Percentiles rank a stretch among this genome's conserved stretches.
Evolutionary conservation across 2,113 vertebrate species (phyloP).

Genomic region (Zosterops borbonicus): DNA sequence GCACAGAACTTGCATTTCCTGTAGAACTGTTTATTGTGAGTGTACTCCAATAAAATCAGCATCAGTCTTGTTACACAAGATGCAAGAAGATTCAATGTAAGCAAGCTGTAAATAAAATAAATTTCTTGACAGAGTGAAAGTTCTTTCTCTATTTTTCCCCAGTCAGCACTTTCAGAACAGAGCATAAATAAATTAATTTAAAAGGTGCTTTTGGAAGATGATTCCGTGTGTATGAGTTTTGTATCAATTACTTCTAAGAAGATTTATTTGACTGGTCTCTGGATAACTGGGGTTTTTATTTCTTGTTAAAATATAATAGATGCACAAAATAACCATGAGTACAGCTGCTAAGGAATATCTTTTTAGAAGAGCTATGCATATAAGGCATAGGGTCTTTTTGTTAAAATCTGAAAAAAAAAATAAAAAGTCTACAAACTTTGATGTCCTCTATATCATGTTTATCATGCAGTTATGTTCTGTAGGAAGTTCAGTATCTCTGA

Average conservation of each 20-base stretch:
- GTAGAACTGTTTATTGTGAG: not conserved
- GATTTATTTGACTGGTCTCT: not conserved
- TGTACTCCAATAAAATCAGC: not conserved
- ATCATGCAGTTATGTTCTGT: not conserved
- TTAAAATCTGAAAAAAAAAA: not conserved
- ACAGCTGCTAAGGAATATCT: not conserved
- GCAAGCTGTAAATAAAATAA: not conserved
- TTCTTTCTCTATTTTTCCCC: not conserved
- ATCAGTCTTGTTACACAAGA: constrained; percentile 27
- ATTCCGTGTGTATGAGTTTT: not conserved
- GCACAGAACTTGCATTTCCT: constrained; percentile 8
- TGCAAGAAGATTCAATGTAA: not conserved
- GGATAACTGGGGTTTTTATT: not conserved
- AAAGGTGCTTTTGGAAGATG: not conserved
- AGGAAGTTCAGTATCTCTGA: not conserved
- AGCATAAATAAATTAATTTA: not conserved
- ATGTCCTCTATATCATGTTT: not conserved
- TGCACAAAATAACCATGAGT: not conserved
- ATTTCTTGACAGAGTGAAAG: not conserved
- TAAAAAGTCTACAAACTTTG: not conserved
- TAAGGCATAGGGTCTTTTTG: not conserved
- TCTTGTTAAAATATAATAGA: not conserved
- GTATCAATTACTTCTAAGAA: not conserved
- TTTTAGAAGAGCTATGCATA: not conserved
- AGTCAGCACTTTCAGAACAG: not conserved